Conservation (phyloP, 2,888 invertebrate species). For the Leucophora obtusa region DNA sequence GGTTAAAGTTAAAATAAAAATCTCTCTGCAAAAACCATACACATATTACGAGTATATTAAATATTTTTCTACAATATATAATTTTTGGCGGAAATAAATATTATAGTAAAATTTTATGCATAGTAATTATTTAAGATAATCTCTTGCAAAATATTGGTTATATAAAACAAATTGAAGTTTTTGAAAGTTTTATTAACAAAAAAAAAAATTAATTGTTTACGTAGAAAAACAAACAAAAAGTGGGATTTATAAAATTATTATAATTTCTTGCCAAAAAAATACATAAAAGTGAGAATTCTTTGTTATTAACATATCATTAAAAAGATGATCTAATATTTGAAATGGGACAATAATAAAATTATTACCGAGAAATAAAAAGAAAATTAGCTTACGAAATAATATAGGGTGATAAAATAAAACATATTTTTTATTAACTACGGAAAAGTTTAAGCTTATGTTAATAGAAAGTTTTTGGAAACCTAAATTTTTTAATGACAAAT, state of each 20-base stretch:
- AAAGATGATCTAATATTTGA: conserved; percentile 2
- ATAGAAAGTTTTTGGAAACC: too few species aligned
- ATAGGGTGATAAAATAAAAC: too few species aligned
- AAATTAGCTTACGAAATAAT: neutral
- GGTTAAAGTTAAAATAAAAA: neutral
- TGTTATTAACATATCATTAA: neutral
- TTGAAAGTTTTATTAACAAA: neutral
- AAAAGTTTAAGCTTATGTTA: neutral
- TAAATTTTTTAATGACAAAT: too few species aligned
- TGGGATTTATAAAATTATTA: neutral
- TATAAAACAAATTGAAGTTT: neutral
- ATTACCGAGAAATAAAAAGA: neutral
- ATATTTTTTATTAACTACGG: neutral
- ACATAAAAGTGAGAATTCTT: neutral
- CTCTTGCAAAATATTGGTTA: neutral
- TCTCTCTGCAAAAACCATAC: neutral
- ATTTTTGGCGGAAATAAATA: conserved; percentile 1
- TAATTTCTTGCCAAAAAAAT: neutral
- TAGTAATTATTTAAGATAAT: neutral
- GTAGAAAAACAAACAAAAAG: neutral
- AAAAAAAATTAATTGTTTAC: neutral
- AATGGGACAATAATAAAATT: neutral
- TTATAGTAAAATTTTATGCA: neutral
- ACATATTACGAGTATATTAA: too few species aligned
- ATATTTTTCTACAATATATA: neutral